Percentiles rank a stretch among this genome's conserved stretches.
Evolutionary conservation across 2,113 vertebrate genomes (phyloP).

Genomic region (Mustelus asterias): DNA sequence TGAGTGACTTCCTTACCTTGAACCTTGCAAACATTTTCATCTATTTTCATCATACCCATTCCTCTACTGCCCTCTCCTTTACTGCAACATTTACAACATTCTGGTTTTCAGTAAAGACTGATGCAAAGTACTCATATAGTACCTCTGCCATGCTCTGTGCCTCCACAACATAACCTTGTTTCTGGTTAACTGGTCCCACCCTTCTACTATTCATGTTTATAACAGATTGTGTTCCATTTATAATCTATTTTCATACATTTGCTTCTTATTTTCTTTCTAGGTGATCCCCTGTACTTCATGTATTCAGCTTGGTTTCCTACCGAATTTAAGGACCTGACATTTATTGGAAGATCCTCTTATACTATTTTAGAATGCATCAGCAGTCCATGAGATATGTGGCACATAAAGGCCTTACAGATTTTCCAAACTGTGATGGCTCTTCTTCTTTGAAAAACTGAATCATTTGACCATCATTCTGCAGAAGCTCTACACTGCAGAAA

Average conservation of each 20-base stretch:
- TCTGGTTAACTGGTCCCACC: not conserved
- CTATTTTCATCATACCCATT: not conserved
- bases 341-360: not conserved
- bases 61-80: not conserved
- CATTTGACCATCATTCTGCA: not conserved
- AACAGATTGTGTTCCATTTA: not conserved
- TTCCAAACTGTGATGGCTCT: not conserved
- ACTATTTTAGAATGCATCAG: not conserved
- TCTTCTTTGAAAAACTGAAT: not conserved
- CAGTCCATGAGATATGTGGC: not conserved
- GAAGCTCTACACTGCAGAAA: not conserved
- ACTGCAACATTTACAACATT: not conserved
- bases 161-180: not conserved
- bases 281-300: not conserved
- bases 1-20: not conserved
- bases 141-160: not conserved
- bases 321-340: not conserved
- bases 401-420: not conserved
- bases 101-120: not conserved
- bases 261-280: not conserved
- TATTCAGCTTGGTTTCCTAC: not conserved
- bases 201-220: not conserved
- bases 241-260: not conserved
- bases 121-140: not conserved
- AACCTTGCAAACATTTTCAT: not conserved